A percentile compares a stretch with the other conserved stretches of the same genome.
Conservation (phyloP, 2,113 vertebrate genomes). For the Ctenomys sociabilis region DNA sequence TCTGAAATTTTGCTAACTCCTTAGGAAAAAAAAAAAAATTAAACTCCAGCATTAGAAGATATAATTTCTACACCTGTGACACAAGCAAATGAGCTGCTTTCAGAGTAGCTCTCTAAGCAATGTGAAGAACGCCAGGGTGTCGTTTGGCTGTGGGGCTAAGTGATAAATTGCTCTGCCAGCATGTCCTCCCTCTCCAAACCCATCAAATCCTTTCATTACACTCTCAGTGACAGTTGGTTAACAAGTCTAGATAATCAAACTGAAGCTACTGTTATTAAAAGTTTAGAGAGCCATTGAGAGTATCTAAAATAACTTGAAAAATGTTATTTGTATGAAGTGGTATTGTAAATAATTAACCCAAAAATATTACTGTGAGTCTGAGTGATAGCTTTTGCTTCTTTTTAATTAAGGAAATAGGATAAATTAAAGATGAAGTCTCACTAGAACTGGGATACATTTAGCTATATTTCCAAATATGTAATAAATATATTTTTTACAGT, state of each 20-base stretch:
- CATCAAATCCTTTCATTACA: not conserved
- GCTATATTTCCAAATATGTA: not conserved
- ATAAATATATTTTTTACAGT: constrained; percentile 21
- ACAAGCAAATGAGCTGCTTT: constrained; percentile 33
- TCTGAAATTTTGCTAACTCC: constrained; percentile 3
- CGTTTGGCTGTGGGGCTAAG: constrained; percentile 37
- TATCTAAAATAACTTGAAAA: constrained; percentile 6
- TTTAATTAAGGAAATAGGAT: not conserved
- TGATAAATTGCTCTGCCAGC: constrained; percentile 62
- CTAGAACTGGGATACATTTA: not conserved
- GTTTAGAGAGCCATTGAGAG: not conserved
- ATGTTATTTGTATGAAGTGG: constrained; percentile 12
- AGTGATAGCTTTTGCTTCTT: not conserved
- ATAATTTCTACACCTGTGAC: constrained; percentile 39
- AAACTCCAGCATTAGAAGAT: constrained; percentile 48
- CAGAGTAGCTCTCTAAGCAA: not conserved
- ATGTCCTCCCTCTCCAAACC: constrained; percentile 41
- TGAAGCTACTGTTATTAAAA: constrained; percentile 42
- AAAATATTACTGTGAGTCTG: not conserved
- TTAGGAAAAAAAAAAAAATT: not conserved
- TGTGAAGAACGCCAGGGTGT: constrained; percentile 34
- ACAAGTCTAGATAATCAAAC: constrained; percentile 47
- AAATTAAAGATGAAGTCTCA: not conserved
- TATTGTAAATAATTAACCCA: not conserved
- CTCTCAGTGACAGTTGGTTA: constrained; percentile 40